Base-by-base conservation (phyloP, 2,888 invertebrate genomes). In the Spodoptera exigua region DNA sequence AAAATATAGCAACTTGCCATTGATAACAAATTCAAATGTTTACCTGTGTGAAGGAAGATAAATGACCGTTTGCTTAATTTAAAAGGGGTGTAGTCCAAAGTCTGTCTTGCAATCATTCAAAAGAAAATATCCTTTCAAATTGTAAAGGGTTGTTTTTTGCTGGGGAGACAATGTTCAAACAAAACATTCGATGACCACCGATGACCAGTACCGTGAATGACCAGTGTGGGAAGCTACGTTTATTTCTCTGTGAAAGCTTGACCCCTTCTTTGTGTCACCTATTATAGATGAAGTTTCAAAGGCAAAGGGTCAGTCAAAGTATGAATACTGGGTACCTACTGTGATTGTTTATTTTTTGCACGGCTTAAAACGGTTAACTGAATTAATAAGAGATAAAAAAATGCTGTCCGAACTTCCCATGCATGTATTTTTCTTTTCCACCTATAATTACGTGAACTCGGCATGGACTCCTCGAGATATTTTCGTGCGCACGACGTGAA, bases 401-500 rank as follows among this genome's bases (percentile, higher is more conserved):
- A 36, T 80, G 79, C 74, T 78, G 81, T 74, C 74, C 80, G 74
- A 88, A 85, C 82, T 92, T 92, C 90, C 86, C 92, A 92, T 91
- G 90, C 86, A 82, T 88, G 86, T 89, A 90, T 90, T 89, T 90
- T 92, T 91, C 90, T 89, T 90, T 92, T 91, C 90, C 86, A 88
- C 88, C 89, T 91, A 90, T 92, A 93, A 93, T 93, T 93, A 93
- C 85, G 88, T 80, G 85, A 74, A 89, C 85, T 88, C 85, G 87
- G 89, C 89, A 86, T 89, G 89, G 87, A 84, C 87, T 88, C 84
- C 82, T 82, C 84, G 89, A 91, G 90, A 92, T 91, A 91, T 92
- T 90, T 91, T 92, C 90, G 92, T 91, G 92, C 86, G 87, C 92
- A 92, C 91, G 91, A 92, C 89, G 89, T 87, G 89, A 89, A 92